Evolutionary conservation across 2,113 vertebrate species (phyloP), one percentile per base, ranked within the genome.

Genomic region (Leptobrachium leishanense): DNA sequence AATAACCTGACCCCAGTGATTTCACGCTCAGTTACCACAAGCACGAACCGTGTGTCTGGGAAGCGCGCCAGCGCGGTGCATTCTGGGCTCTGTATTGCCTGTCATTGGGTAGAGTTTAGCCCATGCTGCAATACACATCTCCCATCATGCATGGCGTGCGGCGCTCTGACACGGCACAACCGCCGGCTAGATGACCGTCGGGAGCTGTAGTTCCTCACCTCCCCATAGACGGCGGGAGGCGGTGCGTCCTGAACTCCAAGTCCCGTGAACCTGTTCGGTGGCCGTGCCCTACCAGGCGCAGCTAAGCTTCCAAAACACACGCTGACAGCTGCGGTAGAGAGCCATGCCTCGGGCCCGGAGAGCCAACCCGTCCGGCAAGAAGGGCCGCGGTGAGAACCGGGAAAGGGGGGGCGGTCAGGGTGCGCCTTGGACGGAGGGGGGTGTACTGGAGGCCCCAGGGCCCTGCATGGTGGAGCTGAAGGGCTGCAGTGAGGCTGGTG

Each of bases 341-440:
- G 46, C 77, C 71, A 90, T 90, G 89, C 89, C 89, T 2, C 85
- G 88, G 65, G 82, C 86, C 64, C 88, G 87, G 53, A 88, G 86
- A 72, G 88, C 85, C 43, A 75, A 79, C 68, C 66, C 82, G 64
- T 79, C 82, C 72, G 83, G 83, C 57, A 80, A 80, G 53, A 80
- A 41, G 77, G 77, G 70, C 79, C 85, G 81, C 69, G 86, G 87
- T 84, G 41, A 41, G 75, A 39, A 3, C 40, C 42, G 62, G 53
- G 82, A 82, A 11, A 76, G 71, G 84, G 75, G 11, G 84, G 75
- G 40, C 20, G 55, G 40, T 0, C 13, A 15, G 59, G 59, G 8
- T 10, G 3, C n/a, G 1, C 4, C 5, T 62, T 5, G 8, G 13
- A n/a, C 59, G 82, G 85, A 65, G 54, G 10, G 7, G 11, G 43